Evolutionary conservation across 2,888 invertebrate species (phyloP).

Genomic region (Pheosia tremula): DNA sequence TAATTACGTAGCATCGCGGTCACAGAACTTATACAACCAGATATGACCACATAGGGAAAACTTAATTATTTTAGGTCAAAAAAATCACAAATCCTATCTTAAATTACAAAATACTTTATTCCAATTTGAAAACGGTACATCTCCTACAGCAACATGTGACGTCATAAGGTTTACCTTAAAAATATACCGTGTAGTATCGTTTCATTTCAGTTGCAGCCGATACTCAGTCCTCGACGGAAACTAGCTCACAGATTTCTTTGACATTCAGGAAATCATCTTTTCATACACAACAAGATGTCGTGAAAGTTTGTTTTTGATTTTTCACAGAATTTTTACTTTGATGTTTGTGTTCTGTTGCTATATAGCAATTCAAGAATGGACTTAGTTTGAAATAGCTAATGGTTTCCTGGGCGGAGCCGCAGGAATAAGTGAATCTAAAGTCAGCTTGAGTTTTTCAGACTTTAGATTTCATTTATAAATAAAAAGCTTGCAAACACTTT

Average conservation of each 20-base stretch:
- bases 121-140: constrained; percentile 21
- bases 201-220: constrained; percentile 50
- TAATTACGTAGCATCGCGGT: constrained; percentile 9
- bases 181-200: constrained; percentile 37
- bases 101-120: constrained; percentile 13
- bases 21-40: neutral
- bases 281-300: constrained; percentile 25
- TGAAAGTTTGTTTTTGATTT: constrained; percentile 23
- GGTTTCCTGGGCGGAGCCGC: too few species aligned
- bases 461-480: too few species aligned
- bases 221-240: constrained; percentile 46
- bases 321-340: constrained; percentile 19
- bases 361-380: neutral
- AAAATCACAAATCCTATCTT: neutral
- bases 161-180: constrained; percentile 42
- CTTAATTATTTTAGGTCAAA: too few species aligned
- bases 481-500: too few species aligned
- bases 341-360: constrained; percentile 13
- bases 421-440: too few species aligned
- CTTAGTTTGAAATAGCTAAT: too few species aligned
- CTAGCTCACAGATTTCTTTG: constrained; percentile 47
- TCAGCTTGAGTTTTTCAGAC: too few species aligned
- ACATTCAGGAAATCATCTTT: constrained; percentile 53
- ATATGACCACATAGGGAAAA: too few species aligned
- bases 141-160: constrained; percentile 27